Conservation (phyloP, 64 coral and sea anemone species). For the Orbicella faveolata region DNA sequence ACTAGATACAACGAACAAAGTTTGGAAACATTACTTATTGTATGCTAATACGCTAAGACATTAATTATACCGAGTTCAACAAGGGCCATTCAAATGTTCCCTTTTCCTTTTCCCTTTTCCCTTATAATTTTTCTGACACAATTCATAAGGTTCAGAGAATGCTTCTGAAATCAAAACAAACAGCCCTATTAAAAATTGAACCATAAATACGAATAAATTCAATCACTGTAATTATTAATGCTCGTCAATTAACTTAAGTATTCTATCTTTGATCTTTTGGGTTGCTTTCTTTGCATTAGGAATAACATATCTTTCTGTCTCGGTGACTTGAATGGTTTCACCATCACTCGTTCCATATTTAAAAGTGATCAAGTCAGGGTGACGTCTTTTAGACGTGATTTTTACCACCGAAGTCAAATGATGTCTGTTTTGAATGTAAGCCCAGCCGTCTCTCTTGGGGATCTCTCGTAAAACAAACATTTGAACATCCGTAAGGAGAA, state of each 20-base stretch:
- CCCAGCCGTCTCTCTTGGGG: constrained; percentile 76
- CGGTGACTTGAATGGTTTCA: constrained; percentile 57
- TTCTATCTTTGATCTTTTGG: constrained; percentile 91
- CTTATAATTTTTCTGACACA: too few relatives aligned
- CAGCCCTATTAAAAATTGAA: background rate
- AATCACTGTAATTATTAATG: background rate
- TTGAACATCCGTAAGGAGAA: constrained; percentile 80
- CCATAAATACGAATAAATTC: background rate
- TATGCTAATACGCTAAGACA: too few relatives aligned
- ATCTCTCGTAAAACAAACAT: constrained; percentile 93
- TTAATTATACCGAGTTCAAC: too few relatives aligned
- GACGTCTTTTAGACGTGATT: constrained; percentile 94
- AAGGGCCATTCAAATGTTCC: too few relatives aligned
- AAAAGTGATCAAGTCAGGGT: constrained; percentile 96
- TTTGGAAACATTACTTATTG: too few relatives aligned
- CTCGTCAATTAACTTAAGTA: constrained; percentile 71
- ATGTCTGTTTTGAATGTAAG: constrained; percentile 85
- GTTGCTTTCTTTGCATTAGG: constrained; percentile 91
- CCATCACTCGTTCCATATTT: constrained; percentile 60
- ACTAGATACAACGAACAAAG: too few relatives aligned
- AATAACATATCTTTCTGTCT: constrained; percentile 81
- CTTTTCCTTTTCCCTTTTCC: too few relatives aligned
- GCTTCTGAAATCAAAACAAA: background rate
- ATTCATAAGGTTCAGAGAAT: background rate
- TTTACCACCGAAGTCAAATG: constrained; percentile 73